A percentile compares a stretch with the other conserved stretches of the same genome.
Conservation (phyloP, 2,888 invertebrate genomes). For the Harmothoe impar region DNA sequence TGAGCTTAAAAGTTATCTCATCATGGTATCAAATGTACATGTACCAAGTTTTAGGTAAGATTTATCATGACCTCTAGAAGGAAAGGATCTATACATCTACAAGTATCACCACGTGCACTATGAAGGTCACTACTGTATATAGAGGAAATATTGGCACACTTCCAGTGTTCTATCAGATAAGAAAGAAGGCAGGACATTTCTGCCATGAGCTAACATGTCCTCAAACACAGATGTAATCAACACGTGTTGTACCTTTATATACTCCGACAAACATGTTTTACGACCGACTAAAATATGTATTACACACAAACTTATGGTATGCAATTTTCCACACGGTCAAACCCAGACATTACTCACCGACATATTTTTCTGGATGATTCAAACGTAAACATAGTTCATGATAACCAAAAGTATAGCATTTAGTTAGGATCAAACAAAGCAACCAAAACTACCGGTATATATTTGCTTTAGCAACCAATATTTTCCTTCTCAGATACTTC, state of each 20-base stretch:
- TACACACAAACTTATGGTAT: background rate
- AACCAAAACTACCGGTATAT: no score
- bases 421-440: no score
- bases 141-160: background rate
- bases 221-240: background rate
- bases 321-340: conserved; percentile 39
- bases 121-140: no score
- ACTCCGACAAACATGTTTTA: conserved; percentile 3
- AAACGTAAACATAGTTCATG: conserved; percentile 30
- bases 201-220: background rate
- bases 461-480: no score
- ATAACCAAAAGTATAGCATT: background rate
- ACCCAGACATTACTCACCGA: conserved; percentile 54
- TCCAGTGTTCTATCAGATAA: background rate
- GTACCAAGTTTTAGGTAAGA: no score
- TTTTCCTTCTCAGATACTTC: no score
- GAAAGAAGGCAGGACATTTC: background rate
- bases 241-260: background rate
- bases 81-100: no score
- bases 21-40: no score
- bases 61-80: no score
- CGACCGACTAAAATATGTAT: background rate
- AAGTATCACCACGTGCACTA: no score
- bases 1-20: no score
- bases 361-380: conserved; percentile 45